Evolutionary conservation across 2,113 vertebrate species (phyloP).

Genomic region (Collichthys lucidus): DNA sequence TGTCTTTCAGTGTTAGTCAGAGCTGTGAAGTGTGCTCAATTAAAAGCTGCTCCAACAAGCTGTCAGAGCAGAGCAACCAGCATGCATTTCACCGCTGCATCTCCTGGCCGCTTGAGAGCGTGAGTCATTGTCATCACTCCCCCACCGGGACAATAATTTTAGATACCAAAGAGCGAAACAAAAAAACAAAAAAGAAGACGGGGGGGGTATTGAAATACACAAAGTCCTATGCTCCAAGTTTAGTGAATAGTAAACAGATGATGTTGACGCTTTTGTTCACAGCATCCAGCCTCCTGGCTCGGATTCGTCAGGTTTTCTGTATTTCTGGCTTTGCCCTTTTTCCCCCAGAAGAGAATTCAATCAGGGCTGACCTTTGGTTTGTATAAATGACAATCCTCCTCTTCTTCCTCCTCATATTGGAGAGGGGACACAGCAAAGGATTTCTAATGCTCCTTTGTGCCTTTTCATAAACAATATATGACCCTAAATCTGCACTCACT

Average conservation of each 20-base stretch:
- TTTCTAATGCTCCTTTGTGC: slow-evolving; percentile 22
- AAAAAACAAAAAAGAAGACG: background rate
- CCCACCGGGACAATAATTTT: slow-evolving; percentile 32
- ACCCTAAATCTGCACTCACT: slow-evolving; percentile 38
- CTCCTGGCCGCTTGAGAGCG: slow-evolving; percentile 42
- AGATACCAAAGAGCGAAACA: slow-evolving; percentile 22
- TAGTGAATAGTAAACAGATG: background rate
- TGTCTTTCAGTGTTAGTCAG: slow-evolving; percentile 34
- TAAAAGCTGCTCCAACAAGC: slow-evolving; percentile 53
- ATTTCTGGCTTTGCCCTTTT: slow-evolving; percentile 59
- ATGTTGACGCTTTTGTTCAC: background rate
- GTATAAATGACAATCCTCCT: slow-evolving; percentile 63
- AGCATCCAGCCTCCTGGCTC: background rate
- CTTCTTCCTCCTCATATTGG: slow-evolving; percentile 49
- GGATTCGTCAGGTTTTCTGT: slow-evolving; percentile 23
- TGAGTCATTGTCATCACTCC: slow-evolving; percentile 41
- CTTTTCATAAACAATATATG: slow-evolving; percentile 36
- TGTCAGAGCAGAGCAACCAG: slow-evolving; percentile 44
- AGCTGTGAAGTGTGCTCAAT: slow-evolving; percentile 55
- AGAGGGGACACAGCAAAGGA: slow-evolving; percentile 14
- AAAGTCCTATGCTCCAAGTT: background rate
- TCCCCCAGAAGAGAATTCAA: slow-evolving; percentile 62
- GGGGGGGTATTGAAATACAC: background rate
- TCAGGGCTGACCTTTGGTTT: slow-evolving; percentile 74
- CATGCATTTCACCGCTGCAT: slow-evolving; percentile 41